A percentile compares a stretch with the other conserved stretches of the same genome.
Conservation (phyloP, 2,888 invertebrate species). For the Lepidochitona cinerea region DNA sequence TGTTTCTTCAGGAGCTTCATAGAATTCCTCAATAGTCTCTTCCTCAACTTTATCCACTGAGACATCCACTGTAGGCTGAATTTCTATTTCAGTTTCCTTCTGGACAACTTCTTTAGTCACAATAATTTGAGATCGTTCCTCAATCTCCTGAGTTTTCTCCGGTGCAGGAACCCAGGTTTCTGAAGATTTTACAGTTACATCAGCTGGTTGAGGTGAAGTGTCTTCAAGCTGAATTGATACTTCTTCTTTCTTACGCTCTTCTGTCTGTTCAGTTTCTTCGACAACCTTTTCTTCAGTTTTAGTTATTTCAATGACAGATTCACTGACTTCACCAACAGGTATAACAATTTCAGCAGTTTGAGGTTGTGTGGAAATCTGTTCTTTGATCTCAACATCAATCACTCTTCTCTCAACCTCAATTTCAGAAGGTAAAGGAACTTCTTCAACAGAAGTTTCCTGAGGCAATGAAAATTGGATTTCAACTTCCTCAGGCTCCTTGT, state of each 20-base stretch:
- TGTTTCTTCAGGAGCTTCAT: slow-evolving; percentile 6
- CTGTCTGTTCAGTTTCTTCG: slow-evolving; percentile 48
- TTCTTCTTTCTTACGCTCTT: slow-evolving; percentile 1
- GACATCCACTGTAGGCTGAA: neutral
- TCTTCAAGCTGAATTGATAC: neutral
- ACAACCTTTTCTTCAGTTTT: slow-evolving; percentile 32
- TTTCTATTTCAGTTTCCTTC: neutral
- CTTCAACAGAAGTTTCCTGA: slow-evolving; percentile 25
- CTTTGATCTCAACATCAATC: slow-evolving; percentile 61
- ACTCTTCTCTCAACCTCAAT: slow-evolving; percentile 53
- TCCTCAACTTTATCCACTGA: neutral
- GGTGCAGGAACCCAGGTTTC: neutral
- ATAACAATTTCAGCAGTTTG: slow-evolving; percentile 45
- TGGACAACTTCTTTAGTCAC: no score
- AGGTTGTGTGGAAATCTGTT: slow-evolving; percentile 44
- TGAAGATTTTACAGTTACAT: neutral
- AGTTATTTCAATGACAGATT: slow-evolving; percentile 34
- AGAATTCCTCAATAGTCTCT: slow-evolving; percentile 18
- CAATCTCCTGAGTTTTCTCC: neutral
- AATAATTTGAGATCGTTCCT: neutral
- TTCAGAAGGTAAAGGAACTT: slow-evolving; percentile 43
- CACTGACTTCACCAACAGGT: slow-evolving; percentile 42
- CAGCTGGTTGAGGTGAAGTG: neutral
- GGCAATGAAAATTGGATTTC: slow-evolving; percentile 42
- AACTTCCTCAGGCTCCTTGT: slow-evolving; percentile 39